Evolutionary conservation across 2,888 invertebrate genomes (phyloP), one percentile per base, ranked within the genome.

Genomic region (Lithosia quadra): DNA sequence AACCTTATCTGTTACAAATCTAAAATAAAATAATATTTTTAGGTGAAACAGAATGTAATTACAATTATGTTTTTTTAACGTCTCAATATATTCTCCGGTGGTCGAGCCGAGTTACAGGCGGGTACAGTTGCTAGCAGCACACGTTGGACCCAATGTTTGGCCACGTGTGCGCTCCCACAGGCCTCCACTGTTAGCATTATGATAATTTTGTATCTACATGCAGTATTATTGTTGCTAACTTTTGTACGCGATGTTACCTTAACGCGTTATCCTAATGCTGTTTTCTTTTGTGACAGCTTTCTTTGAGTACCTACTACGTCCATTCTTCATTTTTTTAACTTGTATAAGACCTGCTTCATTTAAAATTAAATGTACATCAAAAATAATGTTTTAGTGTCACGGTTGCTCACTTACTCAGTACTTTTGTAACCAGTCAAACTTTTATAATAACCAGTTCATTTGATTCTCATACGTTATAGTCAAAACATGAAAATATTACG

Each of bases 81-180:
- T 75, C 72, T 77, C 76, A 81, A 82, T 77, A 82, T 77, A 79
- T 84, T 80, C 80, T 77, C 75, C 74, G 74, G 78, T 62, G 56
- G 63, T 34, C 22, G 53, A 53, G 13, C 11, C 33, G 13, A 53
- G 34, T 34, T 36, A 36, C 34, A 63, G 55, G 28, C 21, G 65
- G 75, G 79, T 84, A 84, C 79, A 84, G 73, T 76, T 81, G 76
- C 70, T 75, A 74, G 74, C 75, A 61, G 21, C 36, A 34, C 22
- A 22, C 77, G 82, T 76, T 77, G 80, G 82, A 74, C 75, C 67
- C 81, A 58, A 72, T 93, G 88, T 94, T 94, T 91, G 86, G 79
- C 86, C 94, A 94, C 91, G 90, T 94, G 94, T 79, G 72, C 66
- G 71, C 85, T 94, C 93, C 89, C 94, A 93, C 86, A 86, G 78